A percentile compares a stretch with the other conserved stretches of the same genome.
These are phyloP conservation scores for Nineta flava DNA, from an alignment of 2,888 invertebrate species.

Conservation along the genomic window DNA sequence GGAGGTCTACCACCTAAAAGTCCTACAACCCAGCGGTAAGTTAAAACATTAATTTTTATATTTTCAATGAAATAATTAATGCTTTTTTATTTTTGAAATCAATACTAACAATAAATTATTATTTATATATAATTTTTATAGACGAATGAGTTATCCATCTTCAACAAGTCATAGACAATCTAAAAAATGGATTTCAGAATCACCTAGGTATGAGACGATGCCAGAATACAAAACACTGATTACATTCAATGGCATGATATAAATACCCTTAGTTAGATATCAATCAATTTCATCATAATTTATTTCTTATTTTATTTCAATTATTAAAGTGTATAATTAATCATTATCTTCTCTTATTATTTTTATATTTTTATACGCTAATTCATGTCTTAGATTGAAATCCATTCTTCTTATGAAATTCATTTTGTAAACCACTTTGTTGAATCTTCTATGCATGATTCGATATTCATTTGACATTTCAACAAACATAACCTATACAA, in stretches of 20 bases:
- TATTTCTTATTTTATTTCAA: no score
- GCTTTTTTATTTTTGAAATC: neutral
- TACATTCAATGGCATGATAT: neutral
- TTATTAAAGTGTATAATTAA: no score
- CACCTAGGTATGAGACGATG: conserved; percentile 21
- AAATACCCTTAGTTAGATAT: no score
- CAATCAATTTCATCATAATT: no score
- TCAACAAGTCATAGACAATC: conserved; percentile 20
- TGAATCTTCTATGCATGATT: no score
- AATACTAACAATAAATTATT: conserved; percentile 3
- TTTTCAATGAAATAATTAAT: neutral
- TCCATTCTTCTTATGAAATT: no score
- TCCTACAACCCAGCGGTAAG: conserved; percentile 54
- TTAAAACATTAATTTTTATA: conserved; percentile 4
- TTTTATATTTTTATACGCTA: no score
- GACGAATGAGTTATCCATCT: conserved; percentile 27
- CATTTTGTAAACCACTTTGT: no score
- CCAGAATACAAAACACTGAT: neutral
- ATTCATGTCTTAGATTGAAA: no score
- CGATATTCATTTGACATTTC: no score
- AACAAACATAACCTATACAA: no score
- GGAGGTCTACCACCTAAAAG: conserved; percentile 66
- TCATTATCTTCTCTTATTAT: no score
- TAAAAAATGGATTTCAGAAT: conserved; percentile 26
- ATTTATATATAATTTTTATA: conserved; percentile 18